Base-by-base conservation (phyloP, 2,113 vertebrate species). In the Ochotona princeps region DNA sequence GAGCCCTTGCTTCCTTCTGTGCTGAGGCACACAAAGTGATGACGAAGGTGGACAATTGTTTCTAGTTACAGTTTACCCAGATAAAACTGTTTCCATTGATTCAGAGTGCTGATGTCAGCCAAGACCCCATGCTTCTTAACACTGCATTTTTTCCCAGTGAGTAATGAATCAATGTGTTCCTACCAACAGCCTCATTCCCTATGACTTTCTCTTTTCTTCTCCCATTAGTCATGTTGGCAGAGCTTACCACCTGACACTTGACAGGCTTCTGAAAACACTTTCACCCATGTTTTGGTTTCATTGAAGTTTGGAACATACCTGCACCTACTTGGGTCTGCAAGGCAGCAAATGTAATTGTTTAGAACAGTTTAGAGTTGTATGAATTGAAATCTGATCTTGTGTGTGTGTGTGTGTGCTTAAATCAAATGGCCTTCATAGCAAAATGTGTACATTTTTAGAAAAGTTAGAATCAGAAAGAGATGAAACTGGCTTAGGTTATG, bases 81-180 rank as follows among this genome's bases (percentile, higher is more conserved):
- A 95, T 75, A 90, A 95, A 94, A 92, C 38, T 61, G 60, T 81
- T 95, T 94, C 72, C 60, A 10, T 66, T 91, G 92, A 93, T 90
- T 79, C 91, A 91, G 89, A 90, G 81, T 0, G 2, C 69, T 85
- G 54, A 66, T 89, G 80, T 90, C 81, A 90, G 93, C 87, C 93
- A 83, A 95, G 92, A 91, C 76, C 63, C 91, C 83, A 51, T 8
- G 66, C 89, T 94, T 89, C 91, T 95, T 94, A 89, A 95, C 84
- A 83, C 38, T 66, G 75, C 47, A 67, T 66, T 94, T 96, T 93
- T 44, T 72, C 32, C 89, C 81, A 75, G 83, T 79, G 87, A 95
- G 91, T 91, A 91, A 94, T 88, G 92, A 97, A 91, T 94, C 87
- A 80, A 15, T 32, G 49, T 67, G 69, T 73, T 93, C 79, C 67